Percentiles rank a stretch among this genome's conserved stretches.
Conservation (phyloP, 1,140 invertebrate species). For the Samia ricini region DNA sequence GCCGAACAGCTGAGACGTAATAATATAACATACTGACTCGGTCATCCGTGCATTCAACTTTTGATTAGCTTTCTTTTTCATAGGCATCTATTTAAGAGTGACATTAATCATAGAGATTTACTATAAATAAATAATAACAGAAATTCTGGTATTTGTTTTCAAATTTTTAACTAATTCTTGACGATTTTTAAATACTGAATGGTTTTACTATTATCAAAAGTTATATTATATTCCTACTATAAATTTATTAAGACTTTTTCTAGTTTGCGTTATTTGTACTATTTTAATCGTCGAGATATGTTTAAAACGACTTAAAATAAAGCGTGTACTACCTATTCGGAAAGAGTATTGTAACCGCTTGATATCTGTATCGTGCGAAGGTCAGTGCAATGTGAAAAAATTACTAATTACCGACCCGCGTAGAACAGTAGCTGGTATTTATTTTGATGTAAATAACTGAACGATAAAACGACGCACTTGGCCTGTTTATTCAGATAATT, state of each 20-base stretch:
- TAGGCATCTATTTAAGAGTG: constrained; percentile 30
- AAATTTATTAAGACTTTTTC: no score
- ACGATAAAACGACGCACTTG: constrained; percentile 42
- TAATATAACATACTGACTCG: constrained; percentile 76
- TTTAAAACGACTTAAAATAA: no score
- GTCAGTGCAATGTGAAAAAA: constrained; percentile 31
- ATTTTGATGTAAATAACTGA: constrained; percentile 23
- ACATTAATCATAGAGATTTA: constrained; percentile 9
- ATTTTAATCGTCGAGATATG: no score
- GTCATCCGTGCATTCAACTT: constrained; percentile 77
- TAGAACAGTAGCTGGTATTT: constrained; percentile 22
- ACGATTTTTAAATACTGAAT: no score
- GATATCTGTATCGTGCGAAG: constrained; percentile 17
- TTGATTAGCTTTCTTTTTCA: constrained; percentile 75
- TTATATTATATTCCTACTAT: no score
- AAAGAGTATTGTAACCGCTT: no score
- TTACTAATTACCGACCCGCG: constrained; percentile 10
- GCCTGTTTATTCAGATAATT: constrained; percentile 46
- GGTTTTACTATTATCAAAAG: no score
- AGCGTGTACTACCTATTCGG: no score
- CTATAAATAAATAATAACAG: not conserved
- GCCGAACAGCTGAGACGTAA: constrained; percentile 73
- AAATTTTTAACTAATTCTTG: not conserved
- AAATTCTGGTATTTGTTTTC: not conserved
- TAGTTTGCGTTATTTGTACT: no score